Base-by-base conservation (phyloP, 92 coral and sea anemone species). In the Blastomussa wellsi region DNA sequence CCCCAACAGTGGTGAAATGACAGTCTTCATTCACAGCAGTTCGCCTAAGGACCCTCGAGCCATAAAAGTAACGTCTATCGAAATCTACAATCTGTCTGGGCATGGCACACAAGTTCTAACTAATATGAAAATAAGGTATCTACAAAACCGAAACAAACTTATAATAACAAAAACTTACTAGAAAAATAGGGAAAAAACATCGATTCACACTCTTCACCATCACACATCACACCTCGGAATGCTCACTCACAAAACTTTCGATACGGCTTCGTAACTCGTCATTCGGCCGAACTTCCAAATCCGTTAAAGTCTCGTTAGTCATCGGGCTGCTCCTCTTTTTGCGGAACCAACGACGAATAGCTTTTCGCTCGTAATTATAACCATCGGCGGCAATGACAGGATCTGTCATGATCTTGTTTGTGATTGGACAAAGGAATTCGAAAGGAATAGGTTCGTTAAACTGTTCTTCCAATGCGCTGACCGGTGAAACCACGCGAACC, bases 351-450 rank as follows among this genome's bases (percentile, higher is more conserved):
- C 94, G 91, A 66, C 86, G 90, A 36, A 94, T 92, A 22, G 95
- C 94, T 79, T 80, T 86, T 48, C 91, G 93, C 36, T 94, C 98
- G 84, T 94, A 94, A 53, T 91, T 88, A 67, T 92, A 88, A 64
- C 98, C 98, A 66, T 94, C 98, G 68, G 92, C 79, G 44, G 95
- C 95, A 47, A 86, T 90, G 4, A 90, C 95, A 10, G 98, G 98
- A 64, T 90, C 82, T 24, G 76, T 82, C 98, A 92, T 94, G 51
- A 92, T 84, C 82, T 94, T 84, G 86, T 92, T 90, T 38, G 98
- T 88, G 88, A 94, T 90, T 74, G 95, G 95, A 81, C 95, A 92
- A 44, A 94, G 82, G 85, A 92, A 94, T 38, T 94, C 98, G 77
- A 92, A 92, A 4, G 98, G 98, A 44, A 93, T 93, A 52, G 92